Evolutionary conservation across 2,888 invertebrate genomes (phyloP).

Genomic region (Heterodera filipjevi): DNA sequence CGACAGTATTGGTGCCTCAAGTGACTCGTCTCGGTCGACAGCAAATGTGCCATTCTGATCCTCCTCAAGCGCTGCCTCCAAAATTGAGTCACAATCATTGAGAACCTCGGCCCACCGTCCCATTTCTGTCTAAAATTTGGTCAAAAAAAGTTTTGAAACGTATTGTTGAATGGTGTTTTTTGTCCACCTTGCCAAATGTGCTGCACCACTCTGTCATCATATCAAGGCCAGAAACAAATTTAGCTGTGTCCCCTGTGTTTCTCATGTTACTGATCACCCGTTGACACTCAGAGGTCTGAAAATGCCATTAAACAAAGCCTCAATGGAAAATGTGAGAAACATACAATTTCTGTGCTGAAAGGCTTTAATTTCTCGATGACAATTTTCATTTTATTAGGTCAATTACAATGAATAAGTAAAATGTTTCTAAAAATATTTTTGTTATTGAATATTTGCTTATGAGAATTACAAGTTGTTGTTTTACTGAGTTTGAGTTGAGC

Average conservation of each 20-base stretch:
- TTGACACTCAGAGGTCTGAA: conserved; percentile 38
- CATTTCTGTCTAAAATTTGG: conserved; percentile 50
- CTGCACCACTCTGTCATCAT: conserved; percentile 39
- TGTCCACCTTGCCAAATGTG: conserved; percentile 36
- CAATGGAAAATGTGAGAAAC: conserved; percentile 2
- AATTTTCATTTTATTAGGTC: conserved; percentile 29
- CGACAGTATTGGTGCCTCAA: conserved; percentile 34
- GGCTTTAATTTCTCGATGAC: conserved; percentile 35
- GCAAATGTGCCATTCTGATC: conserved; percentile 29
- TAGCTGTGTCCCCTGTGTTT: conserved; percentile 4
- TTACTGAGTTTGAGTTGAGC: too few relatives aligned
- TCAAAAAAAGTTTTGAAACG: background rate
- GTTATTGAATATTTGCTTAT: too few relatives aligned
- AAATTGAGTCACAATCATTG: conserved; percentile 54
- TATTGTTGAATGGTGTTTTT: too few relatives aligned
- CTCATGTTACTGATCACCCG: conserved; percentile 34
- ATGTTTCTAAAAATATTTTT: too few relatives aligned
- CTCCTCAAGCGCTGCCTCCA: conserved; percentile 47
- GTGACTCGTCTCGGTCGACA: conserved; percentile 31
- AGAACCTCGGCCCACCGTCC: conserved; percentile 56
- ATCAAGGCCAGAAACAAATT: conserved; percentile 34
- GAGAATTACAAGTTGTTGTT: too few relatives aligned
- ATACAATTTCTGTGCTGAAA: conserved; percentile 37
- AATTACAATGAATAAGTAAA: conserved; percentile 7
- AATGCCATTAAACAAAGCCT: too few relatives aligned